Percentiles rank a stretch among this genome's conserved stretches.
phyloP scores from a whole-genome alignment of 2,113 vertebrate genomes.

The Otocyon megalotis region DNA sequence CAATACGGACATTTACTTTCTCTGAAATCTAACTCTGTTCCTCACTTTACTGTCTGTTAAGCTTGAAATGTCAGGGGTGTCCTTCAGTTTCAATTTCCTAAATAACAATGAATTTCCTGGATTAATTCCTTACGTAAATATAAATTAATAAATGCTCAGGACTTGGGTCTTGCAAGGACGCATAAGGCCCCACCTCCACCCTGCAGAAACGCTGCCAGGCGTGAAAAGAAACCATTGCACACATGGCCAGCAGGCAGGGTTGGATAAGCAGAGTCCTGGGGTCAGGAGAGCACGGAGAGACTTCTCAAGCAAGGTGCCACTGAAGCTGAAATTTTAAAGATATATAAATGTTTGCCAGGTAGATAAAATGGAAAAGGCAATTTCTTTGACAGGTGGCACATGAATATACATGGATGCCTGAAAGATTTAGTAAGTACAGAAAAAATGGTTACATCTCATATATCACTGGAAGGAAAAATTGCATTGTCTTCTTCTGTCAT shows the following conservation, averaged over 20 bases:
- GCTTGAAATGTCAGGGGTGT: not conserved
- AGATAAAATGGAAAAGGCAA: not conserved
- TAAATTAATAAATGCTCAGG: not conserved
- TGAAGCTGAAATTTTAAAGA: conserved; percentile 6
- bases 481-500: not conserved
- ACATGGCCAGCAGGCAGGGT: not conserved
- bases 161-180: not conserved
- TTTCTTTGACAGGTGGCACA: not conserved
- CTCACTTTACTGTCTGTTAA: not conserved
- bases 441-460: not conserved
- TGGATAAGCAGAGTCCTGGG: not conserved
- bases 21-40: not conserved
- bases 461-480: not conserved
- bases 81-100: conserved; percentile 26
- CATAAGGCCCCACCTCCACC: not conserved
- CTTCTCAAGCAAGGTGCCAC: not conserved
- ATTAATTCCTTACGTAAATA: not conserved
- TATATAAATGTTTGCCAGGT: not conserved
- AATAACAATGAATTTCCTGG: not conserved
- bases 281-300: not conserved
- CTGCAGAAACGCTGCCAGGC: not conserved
- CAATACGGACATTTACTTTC: not conserved
- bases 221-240: not conserved
- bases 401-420: not conserved
- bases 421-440: conserved; percentile 6